Evolutionary conservation across 2,888 invertebrate species (phyloP).

Genomic region (Eristalinus sepulchralis): DNA sequence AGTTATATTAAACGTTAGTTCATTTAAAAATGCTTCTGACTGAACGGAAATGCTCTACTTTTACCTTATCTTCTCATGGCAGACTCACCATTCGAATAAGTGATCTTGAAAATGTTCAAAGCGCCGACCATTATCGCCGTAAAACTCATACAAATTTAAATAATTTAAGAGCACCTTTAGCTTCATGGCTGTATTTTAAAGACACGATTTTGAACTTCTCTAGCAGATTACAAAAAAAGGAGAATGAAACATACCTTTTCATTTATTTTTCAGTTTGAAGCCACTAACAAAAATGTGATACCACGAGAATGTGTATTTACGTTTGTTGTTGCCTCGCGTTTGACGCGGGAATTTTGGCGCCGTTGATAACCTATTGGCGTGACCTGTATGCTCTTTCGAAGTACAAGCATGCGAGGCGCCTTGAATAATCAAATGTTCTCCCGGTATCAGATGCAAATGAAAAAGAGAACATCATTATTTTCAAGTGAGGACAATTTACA

Average conservation of each 20-base stretch:
- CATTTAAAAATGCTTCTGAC: no score
- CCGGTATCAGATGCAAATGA: neutral
- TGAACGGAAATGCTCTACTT: no score
- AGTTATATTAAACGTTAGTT: neutral
- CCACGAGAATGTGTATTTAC: slow-evolving; percentile 13
- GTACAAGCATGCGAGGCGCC: neutral
- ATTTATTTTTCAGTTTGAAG: neutral
- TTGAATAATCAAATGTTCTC: neutral
- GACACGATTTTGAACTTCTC: slow-evolving; percentile 2
- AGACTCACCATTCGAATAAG: no score
- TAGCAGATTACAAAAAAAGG: no score
- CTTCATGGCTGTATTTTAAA: neutral
- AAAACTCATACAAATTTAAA: no score
- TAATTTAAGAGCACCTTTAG: no score
- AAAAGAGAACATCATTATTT: neutral
- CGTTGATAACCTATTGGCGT: slow-evolving; percentile 47
- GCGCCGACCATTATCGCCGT: no score
- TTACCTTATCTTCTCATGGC: no score
- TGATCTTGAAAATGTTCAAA: no score
- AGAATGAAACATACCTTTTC: neutral
- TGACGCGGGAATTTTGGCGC: slow-evolving; percentile 47
- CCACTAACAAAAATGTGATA: slow-evolving; percentile 7
- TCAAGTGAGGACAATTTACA: no score
- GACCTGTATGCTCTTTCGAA: slow-evolving; percentile 16
- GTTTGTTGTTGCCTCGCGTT: slow-evolving; percentile 11